phyloP scores from a whole-genome alignment of 2,797 vertebrate species.

The Sylvilagus floridanus region DNA sequence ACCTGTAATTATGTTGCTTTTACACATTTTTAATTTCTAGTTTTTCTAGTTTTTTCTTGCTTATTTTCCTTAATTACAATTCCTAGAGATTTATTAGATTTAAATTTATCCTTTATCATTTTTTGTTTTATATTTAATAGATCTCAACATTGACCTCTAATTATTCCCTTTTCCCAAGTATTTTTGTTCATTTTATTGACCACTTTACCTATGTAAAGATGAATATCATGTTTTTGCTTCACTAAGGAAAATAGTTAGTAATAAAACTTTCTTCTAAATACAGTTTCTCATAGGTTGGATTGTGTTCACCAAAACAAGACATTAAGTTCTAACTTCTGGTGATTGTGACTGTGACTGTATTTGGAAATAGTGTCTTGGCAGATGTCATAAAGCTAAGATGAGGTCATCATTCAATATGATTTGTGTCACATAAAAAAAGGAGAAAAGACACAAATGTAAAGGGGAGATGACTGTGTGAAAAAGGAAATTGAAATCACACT shows the following conservation, averaged over 20 bases:
- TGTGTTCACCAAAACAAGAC: background rate
- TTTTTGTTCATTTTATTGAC: background rate
- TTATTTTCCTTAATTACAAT: background rate
- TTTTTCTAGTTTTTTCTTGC: background rate
- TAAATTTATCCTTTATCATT: background rate
- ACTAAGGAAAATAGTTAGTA: background rate
- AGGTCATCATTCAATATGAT: background rate
- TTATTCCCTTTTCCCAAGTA: background rate
- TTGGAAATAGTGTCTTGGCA: background rate
- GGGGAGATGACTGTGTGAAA: background rate
- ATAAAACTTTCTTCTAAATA: background rate
- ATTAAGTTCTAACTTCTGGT: background rate
- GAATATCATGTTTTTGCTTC: background rate
- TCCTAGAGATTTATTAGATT: background rate
- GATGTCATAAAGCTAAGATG: background rate
- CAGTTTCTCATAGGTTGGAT: background rate
- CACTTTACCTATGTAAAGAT: background rate
- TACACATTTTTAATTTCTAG: background rate
- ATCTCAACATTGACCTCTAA: background rate
- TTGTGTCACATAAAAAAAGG: background rate
- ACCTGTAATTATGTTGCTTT: background rate
- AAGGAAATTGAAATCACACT: background rate
- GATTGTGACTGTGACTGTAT: background rate
- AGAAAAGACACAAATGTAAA: background rate
- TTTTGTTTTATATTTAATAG: conserved; percentile 13